Conservation (phyloP, 2,113 vertebrate species). For the Toxotes jaculatrix region DNA sequence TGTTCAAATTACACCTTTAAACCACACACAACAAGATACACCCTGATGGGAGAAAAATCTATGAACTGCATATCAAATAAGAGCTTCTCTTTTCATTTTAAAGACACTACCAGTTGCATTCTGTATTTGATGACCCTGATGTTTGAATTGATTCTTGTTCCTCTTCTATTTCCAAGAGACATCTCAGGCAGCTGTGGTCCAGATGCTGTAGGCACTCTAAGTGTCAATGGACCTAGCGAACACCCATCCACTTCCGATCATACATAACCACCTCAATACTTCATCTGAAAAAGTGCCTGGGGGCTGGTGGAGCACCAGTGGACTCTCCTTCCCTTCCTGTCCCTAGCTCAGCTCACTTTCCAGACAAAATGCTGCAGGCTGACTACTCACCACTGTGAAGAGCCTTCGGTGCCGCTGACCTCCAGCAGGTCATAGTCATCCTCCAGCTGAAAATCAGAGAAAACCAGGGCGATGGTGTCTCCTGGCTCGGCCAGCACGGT, state of each 20-base stretch:
- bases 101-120: neutral
- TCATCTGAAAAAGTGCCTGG: neutral
- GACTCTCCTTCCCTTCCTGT: neutral
- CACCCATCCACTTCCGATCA: slow-evolving; percentile 13
- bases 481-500: slow-evolving; percentile 97
- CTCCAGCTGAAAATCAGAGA: slow-evolving; percentile 97
- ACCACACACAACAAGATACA: slow-evolving; percentile 30
- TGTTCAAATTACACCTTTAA: slow-evolving; percentile 57
- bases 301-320: slow-evolving; percentile 10
- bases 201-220: neutral
- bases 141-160: neutral
- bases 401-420: slow-evolving; percentile 95
- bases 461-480: slow-evolving; percentile 97
- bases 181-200: neutral
- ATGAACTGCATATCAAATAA: slow-evolving; percentile 10
- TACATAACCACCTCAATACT: slow-evolving; percentile 19
- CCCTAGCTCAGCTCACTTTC: slow-evolving; percentile 1
- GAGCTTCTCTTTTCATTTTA: slow-evolving; percentile 4
- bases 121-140: neutral
- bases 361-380: neutral
- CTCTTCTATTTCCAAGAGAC: neutral
- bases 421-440: slow-evolving; percentile 97
- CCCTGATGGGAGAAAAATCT: neutral
- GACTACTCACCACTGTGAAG: slow-evolving; percentile 93
- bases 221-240: neutral